A percentile compares a stretch with the other conserved stretches of the same genome.
Evolutionary conservation across 2,888 invertebrate genomes (phyloP).

Genomic region (Myathropa florea): DNA sequence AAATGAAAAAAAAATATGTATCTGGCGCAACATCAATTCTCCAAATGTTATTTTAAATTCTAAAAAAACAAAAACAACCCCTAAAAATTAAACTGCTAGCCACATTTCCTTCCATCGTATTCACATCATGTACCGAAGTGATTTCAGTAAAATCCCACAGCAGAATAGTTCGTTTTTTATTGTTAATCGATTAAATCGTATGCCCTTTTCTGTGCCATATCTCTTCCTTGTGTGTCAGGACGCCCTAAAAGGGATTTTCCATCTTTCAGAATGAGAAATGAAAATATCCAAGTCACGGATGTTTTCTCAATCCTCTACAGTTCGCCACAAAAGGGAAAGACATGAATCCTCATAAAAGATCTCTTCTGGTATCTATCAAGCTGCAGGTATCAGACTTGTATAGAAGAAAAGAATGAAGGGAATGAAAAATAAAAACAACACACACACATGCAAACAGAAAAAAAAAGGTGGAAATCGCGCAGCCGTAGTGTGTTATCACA

Average conservation of each 20-base stretch:
- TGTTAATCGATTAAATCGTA: not conserved
- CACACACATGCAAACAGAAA: too few species aligned
- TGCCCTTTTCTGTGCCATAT: conserved; percentile 7
- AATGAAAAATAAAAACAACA: not conserved
- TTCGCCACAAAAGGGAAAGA: not conserved
- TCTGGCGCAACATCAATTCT: not conserved
- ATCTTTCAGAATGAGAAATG: not conserved
- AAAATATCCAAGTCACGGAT: not conserved
- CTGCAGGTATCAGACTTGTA: not conserved
- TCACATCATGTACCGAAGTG: not conserved
- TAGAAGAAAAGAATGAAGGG: not conserved
- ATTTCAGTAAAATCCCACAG: not conserved
- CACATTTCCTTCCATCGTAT: not conserved
- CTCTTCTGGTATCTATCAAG: not conserved
- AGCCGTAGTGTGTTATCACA: conserved; percentile 28
- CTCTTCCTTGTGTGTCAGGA: not conserved
- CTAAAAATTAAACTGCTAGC: not conserved
- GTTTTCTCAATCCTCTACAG: not conserved
- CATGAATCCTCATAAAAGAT: conserved; percentile 19
- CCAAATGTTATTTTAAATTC: not conserved
- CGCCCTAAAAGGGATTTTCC: not conserved
- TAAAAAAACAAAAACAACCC: not conserved
- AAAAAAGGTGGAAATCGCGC: conserved; percentile 16
- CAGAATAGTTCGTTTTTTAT: not conserved
- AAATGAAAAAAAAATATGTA: too few species aligned